Conservation (phyloP, 2,888 invertebrate genomes). For the Chorisops tibialis region DNA sequence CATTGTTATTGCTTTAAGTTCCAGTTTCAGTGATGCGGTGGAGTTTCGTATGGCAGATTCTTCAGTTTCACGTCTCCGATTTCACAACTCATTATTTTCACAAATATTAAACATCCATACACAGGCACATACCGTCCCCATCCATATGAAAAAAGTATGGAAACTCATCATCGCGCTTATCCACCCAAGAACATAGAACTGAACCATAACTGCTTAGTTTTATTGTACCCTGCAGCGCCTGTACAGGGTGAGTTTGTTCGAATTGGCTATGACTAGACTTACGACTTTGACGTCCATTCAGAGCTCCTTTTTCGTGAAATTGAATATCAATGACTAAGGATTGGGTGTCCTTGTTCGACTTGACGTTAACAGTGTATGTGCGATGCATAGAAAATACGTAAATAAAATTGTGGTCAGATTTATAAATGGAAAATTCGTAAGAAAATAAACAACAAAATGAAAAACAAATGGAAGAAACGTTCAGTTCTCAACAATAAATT, state of each 20-base stretch:
- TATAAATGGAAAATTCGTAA: not conserved
- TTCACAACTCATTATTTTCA: conserved; percentile 31
- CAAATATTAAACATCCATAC: conserved; percentile 37
- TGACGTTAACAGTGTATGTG: conserved; percentile 29
- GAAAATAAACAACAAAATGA: not conserved
- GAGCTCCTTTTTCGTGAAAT: conserved; percentile 42
- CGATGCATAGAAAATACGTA: not conserved
- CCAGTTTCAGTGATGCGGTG: conserved; percentile 20
- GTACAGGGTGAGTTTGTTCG: not conserved
- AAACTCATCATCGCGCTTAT: conserved; percentile 9
- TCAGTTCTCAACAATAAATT: too few relatives aligned
- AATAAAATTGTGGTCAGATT: not conserved
- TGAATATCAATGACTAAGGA: conserved; percentile 53
- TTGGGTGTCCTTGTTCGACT: conserved; percentile 43
- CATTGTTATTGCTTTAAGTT: conserved; percentile 5
- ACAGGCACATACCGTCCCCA: too few relatives aligned
- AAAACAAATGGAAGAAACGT: too few relatives aligned
- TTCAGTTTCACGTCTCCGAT: conserved; percentile 26
- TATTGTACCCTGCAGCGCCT: not conserved
- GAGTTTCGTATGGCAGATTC: conserved; percentile 35
- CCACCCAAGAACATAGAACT: not conserved
- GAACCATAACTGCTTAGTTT: not conserved
- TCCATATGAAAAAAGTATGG: conserved; percentile 23
- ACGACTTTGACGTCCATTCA: not conserved
- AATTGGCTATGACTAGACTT: not conserved